A percentile compares a stretch with the other conserved stretches of the same genome.
Evolutionary conservation across 2,797 vertebrate genomes (phyloP).

Genomic region (Dendrocincla tyrannina): DNA sequence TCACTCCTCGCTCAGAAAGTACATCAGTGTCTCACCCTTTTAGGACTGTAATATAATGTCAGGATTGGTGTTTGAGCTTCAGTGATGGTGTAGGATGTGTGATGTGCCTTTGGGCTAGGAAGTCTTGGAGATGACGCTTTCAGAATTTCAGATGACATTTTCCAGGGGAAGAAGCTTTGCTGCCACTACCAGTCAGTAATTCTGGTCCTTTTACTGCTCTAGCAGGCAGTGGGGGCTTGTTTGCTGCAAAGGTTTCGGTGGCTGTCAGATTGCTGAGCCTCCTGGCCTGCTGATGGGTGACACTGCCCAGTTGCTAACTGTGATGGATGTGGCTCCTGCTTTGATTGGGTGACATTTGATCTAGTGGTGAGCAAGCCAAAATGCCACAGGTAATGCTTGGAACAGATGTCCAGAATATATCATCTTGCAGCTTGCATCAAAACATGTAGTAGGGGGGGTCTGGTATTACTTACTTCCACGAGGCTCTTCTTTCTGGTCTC

Average conservation of each 20-base stretch:
- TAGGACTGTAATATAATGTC: background rate
- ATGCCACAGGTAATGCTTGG: conserved; percentile 38
- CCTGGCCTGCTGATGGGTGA: conserved; percentile 25
- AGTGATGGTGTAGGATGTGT: background rate
- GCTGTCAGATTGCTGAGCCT: conserved; percentile 39
- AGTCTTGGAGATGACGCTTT: conserved; percentile 18
- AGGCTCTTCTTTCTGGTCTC: background rate
- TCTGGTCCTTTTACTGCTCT: conserved; percentile 69
- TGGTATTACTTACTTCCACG: background rate
- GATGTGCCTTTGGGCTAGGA: conserved; percentile 49
- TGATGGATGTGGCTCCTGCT: conserved; percentile 29
- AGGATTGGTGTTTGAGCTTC: background rate
- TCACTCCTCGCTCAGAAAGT: background rate
- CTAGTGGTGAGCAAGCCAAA: background rate
- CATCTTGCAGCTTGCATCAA: background rate
- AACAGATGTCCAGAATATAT: background rate
- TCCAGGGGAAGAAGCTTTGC: conserved; percentile 49
- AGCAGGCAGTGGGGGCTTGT: conserved; percentile 7
- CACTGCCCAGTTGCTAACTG: background rate
- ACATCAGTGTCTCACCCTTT: background rate
- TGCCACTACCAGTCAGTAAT: conserved; percentile 70
- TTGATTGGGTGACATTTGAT: conserved; percentile 50
- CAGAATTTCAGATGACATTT: conserved; percentile 66
- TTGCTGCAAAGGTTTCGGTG: conserved; percentile 5
- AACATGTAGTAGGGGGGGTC: background rate